phyloP scores from a whole-genome alignment of 2,888 invertebrate genomes.

The Ceraclea dissimilis region DNA sequence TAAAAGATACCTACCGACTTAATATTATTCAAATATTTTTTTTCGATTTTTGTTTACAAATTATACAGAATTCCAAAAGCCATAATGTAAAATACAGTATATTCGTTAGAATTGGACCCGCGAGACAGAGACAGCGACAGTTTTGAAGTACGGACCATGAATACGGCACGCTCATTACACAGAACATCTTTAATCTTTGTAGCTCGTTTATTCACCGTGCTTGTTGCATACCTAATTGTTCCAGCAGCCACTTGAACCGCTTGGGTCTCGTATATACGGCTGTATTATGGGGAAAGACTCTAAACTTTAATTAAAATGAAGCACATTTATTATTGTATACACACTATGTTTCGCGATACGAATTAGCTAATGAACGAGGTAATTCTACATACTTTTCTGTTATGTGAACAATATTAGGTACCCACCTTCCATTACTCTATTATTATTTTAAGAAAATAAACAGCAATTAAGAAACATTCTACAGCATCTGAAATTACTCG shows the following conservation, averaged over 20 bases:
- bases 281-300: background rate
- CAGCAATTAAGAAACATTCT: background rate
- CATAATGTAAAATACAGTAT: background rate
- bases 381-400: too few relatives aligned
- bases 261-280: background rate
- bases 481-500: too few relatives aligned
- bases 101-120: background rate
- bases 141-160: conserved; percentile 24
- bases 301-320: conserved; percentile 4
- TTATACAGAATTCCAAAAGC: too few relatives aligned
- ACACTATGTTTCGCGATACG: background rate
- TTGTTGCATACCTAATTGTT: conserved; percentile 26
- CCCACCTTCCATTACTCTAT: background rate
- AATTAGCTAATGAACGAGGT: too few relatives aligned
- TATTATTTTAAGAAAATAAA: background rate
- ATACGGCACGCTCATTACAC: conserved; percentile 25
- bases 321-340: background rate
- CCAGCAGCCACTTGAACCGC: conserved; percentile 6
- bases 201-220: conserved; percentile 23
- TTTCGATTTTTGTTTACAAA: too few relatives aligned
- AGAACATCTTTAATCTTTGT: conserved; percentile 26
- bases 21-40: too few relatives aligned
- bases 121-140: conserved; percentile 14
- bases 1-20: too few relatives aligned
- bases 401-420: too few relatives aligned